These are phyloP conservation scores for Petrophora chlorosata DNA, from an alignment of 2,888 invertebrate genomes.

Conservation along the genomic window DNA sequence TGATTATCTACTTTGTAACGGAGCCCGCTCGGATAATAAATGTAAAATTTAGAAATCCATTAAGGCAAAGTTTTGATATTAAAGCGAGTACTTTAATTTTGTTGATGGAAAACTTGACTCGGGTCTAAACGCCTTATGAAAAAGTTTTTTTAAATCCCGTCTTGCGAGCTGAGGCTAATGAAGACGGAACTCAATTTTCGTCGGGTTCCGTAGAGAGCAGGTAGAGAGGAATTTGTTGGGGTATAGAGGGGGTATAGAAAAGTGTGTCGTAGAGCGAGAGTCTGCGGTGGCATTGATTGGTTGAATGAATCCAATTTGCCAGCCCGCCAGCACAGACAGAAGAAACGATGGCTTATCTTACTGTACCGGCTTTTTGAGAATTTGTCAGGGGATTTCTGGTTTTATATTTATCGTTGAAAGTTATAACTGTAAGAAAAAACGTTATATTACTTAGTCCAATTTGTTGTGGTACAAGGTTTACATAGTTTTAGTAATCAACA, in stretches of 20 bases:
- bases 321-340: constrained; percentile 43
- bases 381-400: constrained; percentile 20
- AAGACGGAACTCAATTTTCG: constrained; percentile 73
- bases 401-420: constrained; percentile 8
- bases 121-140: constrained; percentile 68
- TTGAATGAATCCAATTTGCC: constrained; percentile 61
- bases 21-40: constrained; percentile 55
- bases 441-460: too few species aligned
- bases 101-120: constrained; percentile 78
- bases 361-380: constrained; percentile 27
- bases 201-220: constrained; percentile 43
- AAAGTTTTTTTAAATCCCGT: constrained; percentile 63
- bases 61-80: constrained; percentile 75
- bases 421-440: too few species aligned
- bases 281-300: constrained; percentile 57
- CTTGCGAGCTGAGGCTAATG: constrained; percentile 67
- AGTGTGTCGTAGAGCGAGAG: constrained; percentile 36
- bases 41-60: constrained; percentile 79
- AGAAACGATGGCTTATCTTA: constrained; percentile 39
- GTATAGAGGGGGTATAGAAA: constrained; percentile 39
- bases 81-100: constrained; percentile 76
- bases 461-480: too few species aligned
- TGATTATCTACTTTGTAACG: constrained; percentile 39
- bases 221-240: constrained; percentile 35
- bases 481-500: too few species aligned